phyloP scores from a whole-genome alignment of 2,113 vertebrate species.

The Nycticorax nycticorax region DNA sequence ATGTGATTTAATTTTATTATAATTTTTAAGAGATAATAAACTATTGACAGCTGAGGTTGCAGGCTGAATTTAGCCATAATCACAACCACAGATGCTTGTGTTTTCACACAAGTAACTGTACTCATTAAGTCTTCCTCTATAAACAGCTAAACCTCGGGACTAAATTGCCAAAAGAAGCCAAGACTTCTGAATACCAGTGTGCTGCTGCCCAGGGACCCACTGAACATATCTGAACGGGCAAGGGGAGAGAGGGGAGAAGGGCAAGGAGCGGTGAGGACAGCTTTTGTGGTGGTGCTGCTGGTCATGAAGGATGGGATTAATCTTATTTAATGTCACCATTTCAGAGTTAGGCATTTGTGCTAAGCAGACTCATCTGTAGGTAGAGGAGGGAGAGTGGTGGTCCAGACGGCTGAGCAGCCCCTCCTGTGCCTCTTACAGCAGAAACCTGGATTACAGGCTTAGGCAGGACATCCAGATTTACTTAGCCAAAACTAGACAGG shows the following conservation, averaged over 20 bases:
- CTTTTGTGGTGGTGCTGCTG: conserved; percentile 9
- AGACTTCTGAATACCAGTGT: neutral
- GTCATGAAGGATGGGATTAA: neutral
- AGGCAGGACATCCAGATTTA: neutral
- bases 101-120: conserved; percentile 50
- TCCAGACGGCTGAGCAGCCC: neutral
- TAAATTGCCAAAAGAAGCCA: conserved; percentile 34
- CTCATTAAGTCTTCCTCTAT: conserved; percentile 29
- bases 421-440: neutral
- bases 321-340: neutral
- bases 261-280: neutral
- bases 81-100: conserved; percentile 20
- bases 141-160: conserved; percentile 43
- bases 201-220: neutral
- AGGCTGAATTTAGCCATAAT: conserved; percentile 47
- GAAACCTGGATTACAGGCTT: neutral
- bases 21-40: neutral
- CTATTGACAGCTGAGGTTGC: conserved; percentile 44
- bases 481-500: neutral
- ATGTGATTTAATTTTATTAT: neutral
- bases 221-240: neutral
- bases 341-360: neutral
- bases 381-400: neutral
- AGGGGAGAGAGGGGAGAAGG: neutral
- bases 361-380: neutral